Base-by-base conservation (phyloP, 2,113 vertebrate species). In the Pseudopodoces humilis region DNA sequence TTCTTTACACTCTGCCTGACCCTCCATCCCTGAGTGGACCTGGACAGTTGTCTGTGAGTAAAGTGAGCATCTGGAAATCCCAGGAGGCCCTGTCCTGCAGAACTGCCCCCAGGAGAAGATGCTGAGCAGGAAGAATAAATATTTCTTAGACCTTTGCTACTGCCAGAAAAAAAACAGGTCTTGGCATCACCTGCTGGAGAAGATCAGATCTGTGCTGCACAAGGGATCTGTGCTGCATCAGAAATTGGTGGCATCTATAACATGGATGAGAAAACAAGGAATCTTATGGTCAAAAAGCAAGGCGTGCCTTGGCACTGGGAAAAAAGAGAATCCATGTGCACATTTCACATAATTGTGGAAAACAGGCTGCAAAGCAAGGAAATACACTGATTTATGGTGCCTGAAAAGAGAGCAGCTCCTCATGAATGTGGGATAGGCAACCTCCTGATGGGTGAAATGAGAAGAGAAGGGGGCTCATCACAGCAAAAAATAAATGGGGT, bases 1-100 rank as follows among this genome's bases (percentile, higher is more conserved):
- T 76, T 65, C 21, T 85, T 47, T 21, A 25, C 6, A 1, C 10
- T 46, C 33, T 84, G 15, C n/a, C n/a, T 64, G 30, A 11, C 8
- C 9, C 28, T 37, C n/a, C 2, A 0, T 4, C 28, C 27, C 24
- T 13, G 59, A 1, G 8, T 30, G 52, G 30, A 50, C 6, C 5
- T 33, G 37, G 56, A 33, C 23, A 24, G 22, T 19, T 41, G 13
- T 21, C 5, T 65, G 22, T 33, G 47, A 50, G 16, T 5, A 30
- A 78, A 85, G 31, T 5, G 71, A 21, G 2, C 25, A 64, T 9
- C 41, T 49, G 5, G 21, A 79, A 77, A 68, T 9, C 43, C 33
- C 20, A 11, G 10, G 28, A 58, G 25, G 58, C 56, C 1, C 5
- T 33, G 15, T 31, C 23, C 35, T 62, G 27, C 9, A 68, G 52